These are phyloP conservation scores for Isotomurus palustris DNA, from an alignment of 2,888 invertebrate species.

Conservation along the genomic window DNA sequence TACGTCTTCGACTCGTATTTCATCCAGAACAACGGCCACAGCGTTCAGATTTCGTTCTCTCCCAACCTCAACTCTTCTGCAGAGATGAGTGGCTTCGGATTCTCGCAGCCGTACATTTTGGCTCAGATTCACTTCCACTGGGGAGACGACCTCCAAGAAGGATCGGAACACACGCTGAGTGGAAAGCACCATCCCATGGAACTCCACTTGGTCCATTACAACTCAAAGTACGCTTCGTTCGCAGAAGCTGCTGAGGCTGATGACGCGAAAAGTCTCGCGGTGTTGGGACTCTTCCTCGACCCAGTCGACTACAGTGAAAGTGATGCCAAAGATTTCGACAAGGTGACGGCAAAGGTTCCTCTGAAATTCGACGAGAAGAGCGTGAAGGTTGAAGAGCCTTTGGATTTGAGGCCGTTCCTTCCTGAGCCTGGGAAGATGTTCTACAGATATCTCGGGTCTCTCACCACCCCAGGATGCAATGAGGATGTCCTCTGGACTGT, in stretches of 20 bases:
- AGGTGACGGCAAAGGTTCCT: background rate
- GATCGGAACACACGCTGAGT: conserved; percentile 12
- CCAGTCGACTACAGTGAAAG: background rate
- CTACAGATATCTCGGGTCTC: conserved; percentile 2
- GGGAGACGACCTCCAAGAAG: conserved; percentile 8
- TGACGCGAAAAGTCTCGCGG: conserved; percentile 2
- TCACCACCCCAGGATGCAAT: conserved; percentile 3
- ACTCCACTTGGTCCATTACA: conserved; percentile 74
- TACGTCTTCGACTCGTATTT: background rate
- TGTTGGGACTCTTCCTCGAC: background rate
- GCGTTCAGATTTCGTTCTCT: background rate
- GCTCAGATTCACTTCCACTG: conserved; percentile 21
- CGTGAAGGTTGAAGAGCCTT: too few relatives aligned
- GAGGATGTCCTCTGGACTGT: conserved; percentile 3
- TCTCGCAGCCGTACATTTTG: background rate
- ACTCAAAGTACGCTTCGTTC: conserved; percentile 53
- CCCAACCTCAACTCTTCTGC: background rate
- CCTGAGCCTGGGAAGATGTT: background rate
- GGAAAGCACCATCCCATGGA: conserved; percentile 59
- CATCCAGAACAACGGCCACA: background rate
- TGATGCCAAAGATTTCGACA: conserved; percentile 2
- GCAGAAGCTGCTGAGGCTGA: conserved; percentile 50
- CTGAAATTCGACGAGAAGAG: too few relatives aligned
- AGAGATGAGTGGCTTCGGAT: background rate
- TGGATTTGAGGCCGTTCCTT: background rate